Evolutionary conservation across 2,113 vertebrate genomes (phyloP), one percentile per base, ranked within the genome.

Genomic region (Lasiurus borealis): DNA sequence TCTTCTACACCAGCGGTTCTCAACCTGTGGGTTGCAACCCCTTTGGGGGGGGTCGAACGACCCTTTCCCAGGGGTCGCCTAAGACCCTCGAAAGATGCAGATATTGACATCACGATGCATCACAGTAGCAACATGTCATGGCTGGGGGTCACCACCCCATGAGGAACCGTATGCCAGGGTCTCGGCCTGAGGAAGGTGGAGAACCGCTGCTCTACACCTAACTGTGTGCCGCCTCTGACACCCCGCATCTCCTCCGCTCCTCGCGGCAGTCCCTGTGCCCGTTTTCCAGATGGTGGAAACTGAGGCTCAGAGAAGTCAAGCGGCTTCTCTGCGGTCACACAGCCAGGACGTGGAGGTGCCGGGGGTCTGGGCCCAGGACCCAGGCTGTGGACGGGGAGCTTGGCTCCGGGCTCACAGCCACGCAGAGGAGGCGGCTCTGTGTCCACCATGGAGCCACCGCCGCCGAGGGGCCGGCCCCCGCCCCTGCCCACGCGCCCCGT

Each of bases 371-470:
- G 18, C 8, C 27, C 1, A 0, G 46, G 23, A 31, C 19, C 2
- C n/a, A 21, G 57, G 88, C 29, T 13, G 23, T 25, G 11, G 25
- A 2, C 66, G 0, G 0, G 2, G 16, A 14, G n/a, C 69, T 77
- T 5, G 72, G 69, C 78, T 50, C 19, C 0, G 3, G 1, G 29
- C 8, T 8, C 23, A 57, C 13, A 12, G 44, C 8, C 23, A 4
- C 13, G 54, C n/a, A 2, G 27, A 40, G 62, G 13, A 14, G 14
- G 14, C 27, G 50, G 40, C 44, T n/a, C 10, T 0, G 1, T 2
- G 50, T 25, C 40, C 72, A 13, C 29, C 23, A 0, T 0, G 0
- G 34, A 16, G 15, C n/a, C n/a, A n/a, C 14, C 1, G 9, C 31
- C 18, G 48, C 64, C 3, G 10, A 0, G 46, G 36, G 46, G 36